phyloP scores from a whole-genome alignment of 2,113 vertebrate species.

The Nyctereutes procyonoides region DNA sequence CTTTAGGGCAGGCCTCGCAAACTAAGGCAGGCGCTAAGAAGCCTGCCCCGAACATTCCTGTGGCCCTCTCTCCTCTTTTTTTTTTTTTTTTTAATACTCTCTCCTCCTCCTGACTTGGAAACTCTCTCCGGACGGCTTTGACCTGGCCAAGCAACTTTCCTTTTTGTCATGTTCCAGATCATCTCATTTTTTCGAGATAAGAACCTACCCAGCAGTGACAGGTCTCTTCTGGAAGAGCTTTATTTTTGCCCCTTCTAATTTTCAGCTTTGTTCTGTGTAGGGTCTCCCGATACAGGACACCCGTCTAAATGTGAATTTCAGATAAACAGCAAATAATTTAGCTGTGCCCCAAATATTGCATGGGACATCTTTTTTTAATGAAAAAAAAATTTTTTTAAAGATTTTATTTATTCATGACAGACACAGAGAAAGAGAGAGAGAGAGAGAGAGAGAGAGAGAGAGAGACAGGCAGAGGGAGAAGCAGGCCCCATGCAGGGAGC shows the following conservation, averaged over 20 bases:
- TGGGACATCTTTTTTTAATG: too few relatives aligned
- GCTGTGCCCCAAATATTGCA: not conserved
- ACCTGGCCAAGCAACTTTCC: not conserved
- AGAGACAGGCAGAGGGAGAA: too few relatives aligned
- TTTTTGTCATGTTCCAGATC: not conserved
- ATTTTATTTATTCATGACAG: too few relatives aligned
- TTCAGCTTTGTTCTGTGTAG: not conserved
- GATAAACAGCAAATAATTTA: not conserved
- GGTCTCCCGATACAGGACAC: not conserved
- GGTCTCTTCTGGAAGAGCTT: not conserved
- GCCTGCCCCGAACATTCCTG: not conserved
- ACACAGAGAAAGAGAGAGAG: too few relatives aligned
- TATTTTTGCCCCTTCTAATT: not conserved
- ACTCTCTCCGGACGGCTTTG: not conserved
- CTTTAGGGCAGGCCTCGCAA: not conserved
- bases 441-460: too few relatives aligned
- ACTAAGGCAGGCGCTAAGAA: not conserved
- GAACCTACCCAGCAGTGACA: not conserved
- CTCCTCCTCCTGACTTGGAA: not conserved
- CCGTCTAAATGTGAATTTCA: constrained; percentile 27
- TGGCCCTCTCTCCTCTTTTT: too few relatives aligned
- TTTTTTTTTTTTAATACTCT: too few relatives aligned
- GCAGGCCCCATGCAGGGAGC: too few relatives aligned
- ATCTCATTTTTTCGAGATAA: not conserved
- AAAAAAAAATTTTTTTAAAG: too few relatives aligned